Conservation (phyloP, 1,140 invertebrate genomes). For the Ips typographus region DNA sequence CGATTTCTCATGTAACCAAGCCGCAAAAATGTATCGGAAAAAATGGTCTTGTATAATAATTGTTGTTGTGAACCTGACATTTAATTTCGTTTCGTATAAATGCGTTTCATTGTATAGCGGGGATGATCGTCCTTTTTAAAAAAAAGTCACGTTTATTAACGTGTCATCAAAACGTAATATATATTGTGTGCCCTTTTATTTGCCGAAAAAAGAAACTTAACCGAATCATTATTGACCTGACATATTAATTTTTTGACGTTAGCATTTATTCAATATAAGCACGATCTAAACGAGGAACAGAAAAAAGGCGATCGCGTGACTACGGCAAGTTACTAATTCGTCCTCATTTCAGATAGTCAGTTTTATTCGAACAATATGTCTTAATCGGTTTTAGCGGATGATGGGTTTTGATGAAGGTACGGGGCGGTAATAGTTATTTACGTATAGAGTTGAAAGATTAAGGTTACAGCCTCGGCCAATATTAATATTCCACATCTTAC, state of each 20-base stretch:
- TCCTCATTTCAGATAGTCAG: conserved; percentile 35
- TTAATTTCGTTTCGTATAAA: background rate
- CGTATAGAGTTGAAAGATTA: no score
- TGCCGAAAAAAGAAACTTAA: conserved; percentile 22
- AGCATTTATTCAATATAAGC: conserved; percentile 37
- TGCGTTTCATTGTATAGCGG: background rate
- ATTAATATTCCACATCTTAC: no score
- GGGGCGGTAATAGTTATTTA: background rate
- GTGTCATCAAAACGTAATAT: conserved; percentile 11
- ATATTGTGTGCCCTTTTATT: conserved; percentile 17
- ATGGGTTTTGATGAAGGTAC: background rate
- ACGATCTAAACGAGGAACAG: conserved; percentile 22
- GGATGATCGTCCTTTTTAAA: background rate
- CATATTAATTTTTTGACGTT: conserved; percentile 36
- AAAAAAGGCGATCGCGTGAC: conserved; percentile 38
- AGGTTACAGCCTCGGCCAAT: no score
- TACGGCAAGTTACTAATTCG: conserved; percentile 35
- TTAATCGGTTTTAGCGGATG: conserved; percentile 30
- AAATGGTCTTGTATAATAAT: no score
- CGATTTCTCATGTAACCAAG: no score
- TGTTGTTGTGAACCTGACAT: background rate
- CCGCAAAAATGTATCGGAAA: no score
- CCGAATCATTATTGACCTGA: conserved; percentile 34
- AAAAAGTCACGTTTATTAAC: conserved; percentile 12
- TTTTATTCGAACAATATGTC: conserved; percentile 38